A percentile compares a stretch with the other conserved stretches of the same genome.
Evolutionary conservation across 2,797 vertebrate species (phyloP).

Genomic region (Poecile montanus): DNA sequence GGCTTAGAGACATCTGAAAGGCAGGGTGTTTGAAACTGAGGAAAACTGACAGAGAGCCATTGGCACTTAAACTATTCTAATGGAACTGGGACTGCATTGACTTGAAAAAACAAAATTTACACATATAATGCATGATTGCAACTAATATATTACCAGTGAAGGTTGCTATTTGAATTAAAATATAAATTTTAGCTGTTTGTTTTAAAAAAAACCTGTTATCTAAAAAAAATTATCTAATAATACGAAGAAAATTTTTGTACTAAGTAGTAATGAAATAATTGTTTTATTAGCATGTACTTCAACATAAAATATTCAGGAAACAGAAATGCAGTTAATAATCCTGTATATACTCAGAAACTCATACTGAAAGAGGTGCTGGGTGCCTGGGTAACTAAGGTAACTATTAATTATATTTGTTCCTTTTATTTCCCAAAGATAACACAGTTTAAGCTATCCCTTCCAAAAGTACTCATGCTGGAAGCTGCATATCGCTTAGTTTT

Average conservation of each 20-base stretch:
- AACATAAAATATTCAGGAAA: neutral
- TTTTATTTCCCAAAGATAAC: neutral
- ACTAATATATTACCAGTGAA: neutral
- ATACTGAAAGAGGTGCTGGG: neutral
- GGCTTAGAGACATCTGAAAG: neutral
- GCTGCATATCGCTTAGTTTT: neutral
- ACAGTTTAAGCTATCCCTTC: neutral
- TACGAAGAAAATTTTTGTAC: neutral
- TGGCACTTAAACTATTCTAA: neutral
- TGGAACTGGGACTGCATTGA: neutral
- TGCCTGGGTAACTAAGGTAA: neutral
- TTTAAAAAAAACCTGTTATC: neutral
- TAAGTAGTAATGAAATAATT: neutral
- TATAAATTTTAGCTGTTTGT: neutral
- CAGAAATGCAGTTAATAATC: neutral
- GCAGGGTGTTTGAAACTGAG: neutral
- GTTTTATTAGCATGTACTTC: neutral
- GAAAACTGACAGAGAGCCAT: neutral
- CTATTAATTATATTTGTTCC: neutral
- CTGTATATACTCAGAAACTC: neutral
- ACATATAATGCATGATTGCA: neutral
- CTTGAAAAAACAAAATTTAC: neutral
- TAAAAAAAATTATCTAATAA: neutral
- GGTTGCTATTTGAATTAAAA: neutral
- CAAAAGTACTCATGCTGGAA: neutral